phyloP scores from a whole-genome alignment of 2,888 invertebrate species.

The Tipula helvola region DNA sequence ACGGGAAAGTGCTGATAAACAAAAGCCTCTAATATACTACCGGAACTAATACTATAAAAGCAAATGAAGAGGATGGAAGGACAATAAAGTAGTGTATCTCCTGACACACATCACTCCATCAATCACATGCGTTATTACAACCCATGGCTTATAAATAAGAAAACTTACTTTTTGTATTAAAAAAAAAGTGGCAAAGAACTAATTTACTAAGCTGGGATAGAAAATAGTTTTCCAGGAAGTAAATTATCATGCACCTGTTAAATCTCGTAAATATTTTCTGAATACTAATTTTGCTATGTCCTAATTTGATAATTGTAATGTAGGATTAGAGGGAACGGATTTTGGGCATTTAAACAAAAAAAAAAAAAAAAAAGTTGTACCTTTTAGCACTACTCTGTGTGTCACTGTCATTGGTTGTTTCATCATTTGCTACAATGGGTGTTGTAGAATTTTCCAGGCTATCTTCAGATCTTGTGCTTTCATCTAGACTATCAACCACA shows the following conservation, averaged over 20 bases:
- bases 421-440: slow-evolving; percentile 28
- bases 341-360: not conserved
- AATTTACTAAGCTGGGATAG: not conserved
- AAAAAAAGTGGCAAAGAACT: not conserved
- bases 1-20: no score
- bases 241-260: not conserved
- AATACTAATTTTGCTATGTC: no score
- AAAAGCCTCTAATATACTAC: no score
- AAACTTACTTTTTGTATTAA: not conserved
- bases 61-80: no score
- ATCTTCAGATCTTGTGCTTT: slow-evolving; percentile 62
- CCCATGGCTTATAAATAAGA: no score
- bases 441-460: slow-evolving; percentile 56
- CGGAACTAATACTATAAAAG: no score
- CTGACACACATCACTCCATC: no score
- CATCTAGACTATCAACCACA: slow-evolving; percentile 42
- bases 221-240: not conserved
- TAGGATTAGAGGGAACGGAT: not conserved
- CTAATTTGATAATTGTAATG: no score
- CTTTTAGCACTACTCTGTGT: slow-evolving; percentile 22
- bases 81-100: no score
- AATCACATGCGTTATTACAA: no score
- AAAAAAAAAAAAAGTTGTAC: slow-evolving; percentile 13
- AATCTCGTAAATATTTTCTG: not conserved
- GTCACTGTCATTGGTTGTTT: slow-evolving; percentile 24